Evolutionary conservation across 2,113 vertebrate species (phyloP).

Genomic region (Neopipo cinnamomea): DNA sequence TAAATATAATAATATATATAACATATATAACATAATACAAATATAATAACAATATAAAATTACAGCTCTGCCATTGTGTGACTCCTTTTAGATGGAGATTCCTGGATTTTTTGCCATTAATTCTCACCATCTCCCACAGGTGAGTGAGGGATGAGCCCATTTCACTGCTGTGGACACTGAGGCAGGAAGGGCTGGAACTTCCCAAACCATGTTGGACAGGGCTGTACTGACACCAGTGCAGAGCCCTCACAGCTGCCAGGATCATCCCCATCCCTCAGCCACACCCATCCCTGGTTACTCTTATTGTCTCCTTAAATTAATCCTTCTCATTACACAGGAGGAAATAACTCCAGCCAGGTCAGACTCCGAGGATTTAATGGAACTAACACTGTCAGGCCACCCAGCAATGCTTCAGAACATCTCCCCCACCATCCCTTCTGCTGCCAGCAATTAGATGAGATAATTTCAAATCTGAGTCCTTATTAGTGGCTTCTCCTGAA

Average conservation of each 20-base stretch:
- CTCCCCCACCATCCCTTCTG: neutral
- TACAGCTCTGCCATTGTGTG: neutral
- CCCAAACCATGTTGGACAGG: neutral
- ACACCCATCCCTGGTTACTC: neutral
- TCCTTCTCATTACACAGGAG: neutral
- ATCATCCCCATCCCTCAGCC: neutral
- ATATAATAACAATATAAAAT: too few relatives aligned
- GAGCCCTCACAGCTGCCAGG: neutral
- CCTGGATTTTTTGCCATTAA: neutral
- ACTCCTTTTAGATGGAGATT: neutral
- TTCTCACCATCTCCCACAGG: neutral
- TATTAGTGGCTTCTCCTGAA: neutral
- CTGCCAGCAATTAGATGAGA: neutral
- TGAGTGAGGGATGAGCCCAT: neutral
- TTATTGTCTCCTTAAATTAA: neutral
- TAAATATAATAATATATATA: too few relatives aligned
- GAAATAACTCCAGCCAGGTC: neutral
- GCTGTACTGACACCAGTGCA: neutral
- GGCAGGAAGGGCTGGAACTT: neutral
- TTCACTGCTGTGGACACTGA: neutral
- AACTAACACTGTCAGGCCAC: neutral
- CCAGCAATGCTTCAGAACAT: neutral
- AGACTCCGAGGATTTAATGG: neutral
- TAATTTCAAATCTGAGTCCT: neutral
- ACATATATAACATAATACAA: too few relatives aligned